Evolutionary conservation across 64 coral and sea anemone species (phyloP), one percentile per base, ranked within the genome.

Genomic region (Montipora cactus): DNA sequence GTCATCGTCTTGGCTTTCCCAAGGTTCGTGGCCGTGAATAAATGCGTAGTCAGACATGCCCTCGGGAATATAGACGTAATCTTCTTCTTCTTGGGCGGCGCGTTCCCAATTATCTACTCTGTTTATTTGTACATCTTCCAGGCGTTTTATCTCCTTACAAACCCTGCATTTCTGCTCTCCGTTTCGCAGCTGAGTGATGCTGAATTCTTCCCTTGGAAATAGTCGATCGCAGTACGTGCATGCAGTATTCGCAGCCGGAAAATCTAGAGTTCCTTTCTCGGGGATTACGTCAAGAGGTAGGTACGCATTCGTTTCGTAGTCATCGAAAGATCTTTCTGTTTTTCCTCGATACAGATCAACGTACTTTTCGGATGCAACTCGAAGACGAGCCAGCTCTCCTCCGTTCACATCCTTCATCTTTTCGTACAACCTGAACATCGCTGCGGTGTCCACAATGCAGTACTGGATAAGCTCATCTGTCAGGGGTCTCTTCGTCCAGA

Each of bases 401-500:
- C 67, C 57, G 50, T 93, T 92, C 18, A 67, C 70, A 89, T 58
- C 46, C 80, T 45, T 73, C 74, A 91, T 57, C 84, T 89, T 92
- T 0, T 89, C 76, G 49, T 89, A 96, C 78, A 96, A 69, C 55
- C 48, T 79, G 69, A 90, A 96, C 71, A 92, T 64, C 13, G 66
- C 79, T 1, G 59, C 69, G 7, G 95, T 96, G 71, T 96, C 95
- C 14, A 94, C 21, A 47, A 87, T 79, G 67, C 77, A 87, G 67
- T 94, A 94, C 59, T 68, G 59, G 16, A 94, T 49, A 66, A 89
- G 64, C 5, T 15, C 23, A 51, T 76, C 85, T 10, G 4, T 16
- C 81, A 94, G 79, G 68, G 87, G 92, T 23, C 92, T 69, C 14
- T 79, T 22, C 75, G 49, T 80, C 92, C 92, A 94, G n/a, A 94